Evolutionary conservation across 64 coral and sea anemone genomes (phyloP).

Genomic region (Stylophora pistillata): DNA sequence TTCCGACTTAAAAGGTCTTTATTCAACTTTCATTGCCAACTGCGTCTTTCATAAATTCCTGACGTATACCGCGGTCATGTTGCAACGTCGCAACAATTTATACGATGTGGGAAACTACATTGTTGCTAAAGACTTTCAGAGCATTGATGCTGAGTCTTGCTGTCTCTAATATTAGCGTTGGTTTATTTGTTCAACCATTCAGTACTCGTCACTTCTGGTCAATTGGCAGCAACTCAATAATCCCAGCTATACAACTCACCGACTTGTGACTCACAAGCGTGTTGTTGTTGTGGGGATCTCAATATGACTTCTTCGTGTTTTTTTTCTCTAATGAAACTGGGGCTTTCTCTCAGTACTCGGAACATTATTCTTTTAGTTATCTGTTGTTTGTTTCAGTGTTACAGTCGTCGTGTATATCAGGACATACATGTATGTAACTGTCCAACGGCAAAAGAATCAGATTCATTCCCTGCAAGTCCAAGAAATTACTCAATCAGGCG

Average conservation of each 20-base stretch:
- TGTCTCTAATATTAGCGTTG: background rate
- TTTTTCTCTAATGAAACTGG: too few species aligned
- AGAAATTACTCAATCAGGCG: too few species aligned
- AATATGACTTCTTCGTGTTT: too few species aligned
- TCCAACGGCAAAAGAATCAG: too few species aligned
- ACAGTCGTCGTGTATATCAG: too few species aligned
- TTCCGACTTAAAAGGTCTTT: background rate
- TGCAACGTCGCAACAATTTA: background rate
- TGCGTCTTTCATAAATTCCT: background rate
- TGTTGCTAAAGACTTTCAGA: background rate
- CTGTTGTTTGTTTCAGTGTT: too few species aligned
- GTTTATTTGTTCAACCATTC: background rate
- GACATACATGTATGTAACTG: too few species aligned
- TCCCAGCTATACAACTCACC: background rate
- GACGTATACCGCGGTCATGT: background rate
- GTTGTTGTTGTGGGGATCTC: too few species aligned
- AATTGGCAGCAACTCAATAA: background rate
- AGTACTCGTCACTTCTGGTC: background rate
- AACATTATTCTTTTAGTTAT: too few species aligned
- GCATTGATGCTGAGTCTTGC: background rate
- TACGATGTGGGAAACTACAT: background rate
- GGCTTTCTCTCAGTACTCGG: too few species aligned
- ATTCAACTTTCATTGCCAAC: background rate
- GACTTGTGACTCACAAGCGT: too few species aligned
- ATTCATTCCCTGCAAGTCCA: too few species aligned